Percentiles rank a stretch among this genome's conserved stretches.
Conservation (phyloP, 2,113 vertebrate species). For the Sebastes fasciatus region DNA sequence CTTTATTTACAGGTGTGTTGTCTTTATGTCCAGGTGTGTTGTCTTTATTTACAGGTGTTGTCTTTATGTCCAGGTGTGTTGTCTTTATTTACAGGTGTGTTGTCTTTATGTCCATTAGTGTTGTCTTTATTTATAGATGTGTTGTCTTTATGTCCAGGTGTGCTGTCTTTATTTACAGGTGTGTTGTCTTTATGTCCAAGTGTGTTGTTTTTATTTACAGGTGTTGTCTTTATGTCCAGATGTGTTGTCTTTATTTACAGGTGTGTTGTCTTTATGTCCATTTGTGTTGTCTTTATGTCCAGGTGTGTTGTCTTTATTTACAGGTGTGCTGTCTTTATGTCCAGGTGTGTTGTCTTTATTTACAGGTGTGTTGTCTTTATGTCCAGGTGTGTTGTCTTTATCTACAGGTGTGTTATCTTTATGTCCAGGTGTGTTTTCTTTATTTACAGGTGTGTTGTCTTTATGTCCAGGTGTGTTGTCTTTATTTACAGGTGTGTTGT, state of each 20-base stretch:
- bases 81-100: not conserved
- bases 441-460: not conserved
- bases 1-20: conserved; percentile 90
- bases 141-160: not conserved
- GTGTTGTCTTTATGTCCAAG: not conserved
- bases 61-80: not conserved
- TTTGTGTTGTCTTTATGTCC: not conserved
- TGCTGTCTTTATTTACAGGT: not conserved
- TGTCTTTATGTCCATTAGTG: not conserved
- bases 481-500: not conserved
- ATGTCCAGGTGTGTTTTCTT: not conserved
- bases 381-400: not conserved
- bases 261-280: not conserved
- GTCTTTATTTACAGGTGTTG: too few relatives aligned
- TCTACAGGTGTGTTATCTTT: not conserved
- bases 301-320: not conserved
- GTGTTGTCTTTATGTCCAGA: not conserved
- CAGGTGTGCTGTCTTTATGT: not conserved
- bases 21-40: not conserved
- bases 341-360: not conserved
- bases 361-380: not conserved
- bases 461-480: not conserved
- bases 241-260: not conserved
- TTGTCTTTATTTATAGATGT: not conserved
- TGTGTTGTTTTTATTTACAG: not conserved